Conservation (phyloP, 1,140 invertebrate species). For the Euschistus heros region DNA sequence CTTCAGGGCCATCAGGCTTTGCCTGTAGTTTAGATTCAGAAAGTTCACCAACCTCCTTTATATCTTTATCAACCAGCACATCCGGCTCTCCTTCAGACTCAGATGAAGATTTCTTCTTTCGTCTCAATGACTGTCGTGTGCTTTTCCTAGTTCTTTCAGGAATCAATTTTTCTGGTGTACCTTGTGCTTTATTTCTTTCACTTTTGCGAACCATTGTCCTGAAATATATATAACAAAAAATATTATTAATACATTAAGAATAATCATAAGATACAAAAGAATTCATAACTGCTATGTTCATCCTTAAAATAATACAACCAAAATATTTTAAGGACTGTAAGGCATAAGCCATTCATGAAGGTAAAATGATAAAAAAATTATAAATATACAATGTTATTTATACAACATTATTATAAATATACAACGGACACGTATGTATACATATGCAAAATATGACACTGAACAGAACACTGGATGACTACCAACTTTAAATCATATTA, state of each 20-base stretch:
- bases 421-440: too few relatives aligned
- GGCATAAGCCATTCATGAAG: too few relatives aligned
- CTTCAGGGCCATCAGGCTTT: background rate
- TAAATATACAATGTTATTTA: too few relatives aligned
- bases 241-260: background rate
- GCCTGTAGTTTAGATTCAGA: background rate
- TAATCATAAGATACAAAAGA: too few relatives aligned
- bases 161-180: conserved; percentile 10
- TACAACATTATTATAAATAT: too few relatives aligned
- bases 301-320: too few relatives aligned
- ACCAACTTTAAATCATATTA: too few relatives aligned
- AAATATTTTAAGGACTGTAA: too few relatives aligned
- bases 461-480: too few relatives aligned
- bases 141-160: conserved; percentile 13
- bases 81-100: conserved; percentile 11
- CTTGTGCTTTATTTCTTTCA: conserved; percentile 19
- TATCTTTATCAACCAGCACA: background rate
- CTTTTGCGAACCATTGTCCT: conserved; percentile 20
- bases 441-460: too few relatives aligned
- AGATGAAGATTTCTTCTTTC: conserved; percentile 23
- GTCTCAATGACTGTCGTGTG: background rate
- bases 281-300: too few relatives aligned
- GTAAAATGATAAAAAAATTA: too few relatives aligned
- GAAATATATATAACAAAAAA: background rate
- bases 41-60: conserved; percentile 5